These are phyloP conservation scores for Heteromurus nitidus DNA, from an alignment of 2,888 invertebrate species.

Conservation along the genomic window DNA sequence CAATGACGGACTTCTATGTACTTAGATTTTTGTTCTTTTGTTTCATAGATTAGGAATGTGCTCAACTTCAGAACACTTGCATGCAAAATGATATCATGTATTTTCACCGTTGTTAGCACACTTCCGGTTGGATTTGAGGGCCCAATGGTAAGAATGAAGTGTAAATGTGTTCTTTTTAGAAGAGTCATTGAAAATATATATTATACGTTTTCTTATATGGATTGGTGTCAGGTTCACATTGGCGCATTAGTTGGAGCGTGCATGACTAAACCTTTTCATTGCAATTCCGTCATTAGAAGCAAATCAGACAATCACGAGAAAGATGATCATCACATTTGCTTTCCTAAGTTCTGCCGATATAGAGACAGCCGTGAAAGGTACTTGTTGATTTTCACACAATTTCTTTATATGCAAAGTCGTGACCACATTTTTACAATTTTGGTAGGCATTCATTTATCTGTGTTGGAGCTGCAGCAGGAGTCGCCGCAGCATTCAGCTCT, in stretches of 20 bases:
- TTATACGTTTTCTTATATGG: too few relatives aligned
- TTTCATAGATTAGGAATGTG: slow-evolving; percentile 74
- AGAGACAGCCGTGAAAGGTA: slow-evolving; percentile 71
- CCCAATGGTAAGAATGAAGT: slow-evolving; percentile 76
- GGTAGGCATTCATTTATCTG: slow-evolving; percentile 70
- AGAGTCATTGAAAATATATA: too few relatives aligned
- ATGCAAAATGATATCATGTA: slow-evolving; percentile 75
- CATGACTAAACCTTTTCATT: slow-evolving; percentile 61
- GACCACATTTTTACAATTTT: not conserved
- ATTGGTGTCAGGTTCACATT: slow-evolving; percentile 74
- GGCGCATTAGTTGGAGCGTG: slow-evolving; percentile 74
- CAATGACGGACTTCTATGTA: not conserved
- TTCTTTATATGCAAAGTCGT: too few relatives aligned
- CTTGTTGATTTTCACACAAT: too few relatives aligned
- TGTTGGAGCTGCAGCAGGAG: slow-evolving; percentile 76
- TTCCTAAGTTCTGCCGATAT: slow-evolving; percentile 66
- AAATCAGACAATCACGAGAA: slow-evolving; percentile 28
- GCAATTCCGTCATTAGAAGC: not conserved
- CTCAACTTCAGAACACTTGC: slow-evolving; percentile 75
- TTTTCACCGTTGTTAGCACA: slow-evolving; percentile 76
- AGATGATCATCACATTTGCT: slow-evolving; percentile 19
- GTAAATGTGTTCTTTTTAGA: too few relatives aligned
- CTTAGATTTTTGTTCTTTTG: not conserved
- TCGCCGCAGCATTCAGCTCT: slow-evolving; percentile 77
- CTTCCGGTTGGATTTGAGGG: slow-evolving; percentile 77